A percentile compares a stretch with the other conserved stretches of the same genome.
These are phyloP conservation scores for Agrochola macilenta DNA, from an alignment of 2,888 invertebrate species.

Conservation along the genomic window DNA sequence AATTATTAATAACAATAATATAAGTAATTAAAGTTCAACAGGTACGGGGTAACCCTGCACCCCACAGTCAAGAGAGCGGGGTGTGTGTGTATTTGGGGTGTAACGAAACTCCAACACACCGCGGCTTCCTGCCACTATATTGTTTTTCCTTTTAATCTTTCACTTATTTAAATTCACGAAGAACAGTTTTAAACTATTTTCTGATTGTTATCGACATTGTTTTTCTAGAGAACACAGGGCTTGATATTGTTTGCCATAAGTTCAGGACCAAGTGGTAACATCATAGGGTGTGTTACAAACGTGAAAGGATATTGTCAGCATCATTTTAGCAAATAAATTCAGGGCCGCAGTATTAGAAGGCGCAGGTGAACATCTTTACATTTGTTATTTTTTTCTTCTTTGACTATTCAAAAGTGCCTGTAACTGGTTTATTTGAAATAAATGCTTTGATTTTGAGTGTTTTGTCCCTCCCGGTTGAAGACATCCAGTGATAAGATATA, in stretches of 20 bases:
- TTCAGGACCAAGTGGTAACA: too few relatives aligned
- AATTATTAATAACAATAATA: conserved; percentile 2
- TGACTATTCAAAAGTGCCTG: too few relatives aligned
- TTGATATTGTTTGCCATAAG: too few relatives aligned
- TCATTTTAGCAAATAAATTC: too few relatives aligned
- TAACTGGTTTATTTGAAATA: too few relatives aligned
- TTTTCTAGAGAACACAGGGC: neutral
- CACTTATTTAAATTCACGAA: conserved; percentile 19
- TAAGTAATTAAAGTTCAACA: conserved; percentile 9
- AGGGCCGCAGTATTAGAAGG: too few relatives aligned
- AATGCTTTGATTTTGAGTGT: neutral
- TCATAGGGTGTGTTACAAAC: too few relatives aligned
- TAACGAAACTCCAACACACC: neutral
- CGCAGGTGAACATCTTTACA: too few relatives aligned
- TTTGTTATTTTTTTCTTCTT: too few relatives aligned
- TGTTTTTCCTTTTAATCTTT: conserved; percentile 6
- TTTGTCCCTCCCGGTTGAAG: neutral
- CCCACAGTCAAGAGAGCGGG: neutral
- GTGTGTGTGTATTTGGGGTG: neutral
- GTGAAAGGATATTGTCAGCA: too few relatives aligned
- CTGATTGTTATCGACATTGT: neutral
- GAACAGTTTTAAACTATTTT: conserved; percentile 22
- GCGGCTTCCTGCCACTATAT: neutral
- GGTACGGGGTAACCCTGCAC: conserved; percentile 21
- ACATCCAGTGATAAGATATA: neutral